These are phyloP conservation scores for Poeciliopsis presidionis DNA, from an alignment of 2,797 vertebrate genomes.

Conservation along the genomic window DNA sequence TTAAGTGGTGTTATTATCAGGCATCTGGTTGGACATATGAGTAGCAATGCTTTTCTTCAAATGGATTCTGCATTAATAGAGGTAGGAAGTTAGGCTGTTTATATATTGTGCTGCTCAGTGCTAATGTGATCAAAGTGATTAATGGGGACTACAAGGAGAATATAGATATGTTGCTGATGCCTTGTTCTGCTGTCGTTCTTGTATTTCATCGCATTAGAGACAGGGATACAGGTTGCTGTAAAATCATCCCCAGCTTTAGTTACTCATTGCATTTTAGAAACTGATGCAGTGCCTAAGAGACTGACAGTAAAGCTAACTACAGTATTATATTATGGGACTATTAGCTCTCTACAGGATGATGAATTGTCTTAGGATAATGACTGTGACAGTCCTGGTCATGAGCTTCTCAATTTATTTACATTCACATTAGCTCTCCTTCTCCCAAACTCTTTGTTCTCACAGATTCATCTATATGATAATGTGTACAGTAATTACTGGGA, in stretches of 20 bases:
- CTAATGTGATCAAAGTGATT: neutral
- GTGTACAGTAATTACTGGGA: conserved; percentile 32
- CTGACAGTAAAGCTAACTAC: conserved; percentile 23
- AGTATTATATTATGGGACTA: conserved; percentile 46
- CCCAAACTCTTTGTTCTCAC: conserved; percentile 19
- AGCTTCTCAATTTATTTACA: conserved; percentile 66
- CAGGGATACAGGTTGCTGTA: conserved; percentile 11
- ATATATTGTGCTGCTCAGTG: neutral
- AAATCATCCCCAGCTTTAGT: conserved; percentile 21
- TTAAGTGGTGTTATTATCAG: neutral
- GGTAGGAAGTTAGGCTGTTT: neutral
- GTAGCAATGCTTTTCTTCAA: neutral
- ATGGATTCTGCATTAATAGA: neutral
- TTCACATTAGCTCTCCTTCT: conserved; percentile 45
- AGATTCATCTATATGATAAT: conserved; percentile 66
- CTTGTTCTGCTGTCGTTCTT: conserved; percentile 8
- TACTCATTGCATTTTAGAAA: conserved; percentile 24
- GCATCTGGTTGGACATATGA: neutral
- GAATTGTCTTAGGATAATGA: conserved; percentile 47
- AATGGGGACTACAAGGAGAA: neutral
- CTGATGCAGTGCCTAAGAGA: conserved; percentile 22
- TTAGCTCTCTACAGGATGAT: conserved; percentile 63
- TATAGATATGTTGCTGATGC: conserved; percentile 9
- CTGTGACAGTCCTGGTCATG: conserved; percentile 53
- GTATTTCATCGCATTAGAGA: conserved; percentile 14